Percentiles rank a stretch among this genome's conserved stretches.
phyloP scores from a whole-genome alignment of 2,888 invertebrate species.

The Camponotus fellah region DNA sequence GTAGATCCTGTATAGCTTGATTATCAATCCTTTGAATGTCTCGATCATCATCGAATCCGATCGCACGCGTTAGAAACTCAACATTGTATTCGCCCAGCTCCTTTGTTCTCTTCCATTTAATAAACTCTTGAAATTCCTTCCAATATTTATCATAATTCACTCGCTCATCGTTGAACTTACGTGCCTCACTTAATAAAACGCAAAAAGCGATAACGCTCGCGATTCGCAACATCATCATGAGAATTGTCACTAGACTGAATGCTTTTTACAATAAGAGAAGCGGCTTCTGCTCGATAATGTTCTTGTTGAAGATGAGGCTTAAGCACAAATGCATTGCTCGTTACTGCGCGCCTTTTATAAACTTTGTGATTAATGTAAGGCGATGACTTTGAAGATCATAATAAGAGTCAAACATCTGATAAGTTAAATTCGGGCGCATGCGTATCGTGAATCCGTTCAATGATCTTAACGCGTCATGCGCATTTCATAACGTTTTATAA shows the following conservation, averaged over 20 bases:
- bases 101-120: constrained; percentile 65
- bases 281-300: constrained; percentile 9
- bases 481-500: background rate
- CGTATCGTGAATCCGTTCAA: background rate
- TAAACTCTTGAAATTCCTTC: constrained; percentile 71
- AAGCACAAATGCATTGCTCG: background rate
- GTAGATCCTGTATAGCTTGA: constrained; percentile 85
- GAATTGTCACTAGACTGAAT: background rate
- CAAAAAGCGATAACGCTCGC: constrained; percentile 50
- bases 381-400: background rate
- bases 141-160: constrained; percentile 54
- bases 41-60: background rate
- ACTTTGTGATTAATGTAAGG: background rate
- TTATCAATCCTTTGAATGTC: constrained; percentile 36
- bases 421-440: background rate
- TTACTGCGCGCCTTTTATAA: constrained; percentile 24
- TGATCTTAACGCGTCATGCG: background rate
- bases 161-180: constrained; percentile 7
- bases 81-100: background rate
- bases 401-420: background rate
- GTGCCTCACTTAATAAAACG: constrained; percentile 59
- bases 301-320: background rate
- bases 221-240: constrained; percentile 54
- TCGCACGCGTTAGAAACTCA: background rate
- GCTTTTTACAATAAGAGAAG: background rate